A percentile compares a stretch with the other conserved stretches of the same genome.
Conservation (phyloP, 2,797 vertebrate genomes). For the Melanotaenia pygmaea region DNA sequence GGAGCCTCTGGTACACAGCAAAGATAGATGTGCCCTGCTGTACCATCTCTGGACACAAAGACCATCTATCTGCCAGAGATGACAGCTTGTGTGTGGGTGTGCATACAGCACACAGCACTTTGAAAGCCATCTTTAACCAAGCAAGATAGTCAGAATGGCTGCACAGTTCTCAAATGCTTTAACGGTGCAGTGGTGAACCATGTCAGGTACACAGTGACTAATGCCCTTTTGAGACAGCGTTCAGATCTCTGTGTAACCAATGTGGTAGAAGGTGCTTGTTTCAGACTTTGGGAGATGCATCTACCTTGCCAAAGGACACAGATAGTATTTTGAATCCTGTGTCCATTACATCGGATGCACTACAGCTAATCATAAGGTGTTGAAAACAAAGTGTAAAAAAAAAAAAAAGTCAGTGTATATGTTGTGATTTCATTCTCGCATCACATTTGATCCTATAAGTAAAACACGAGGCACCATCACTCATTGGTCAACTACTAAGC, state of each 20-base stretch:
- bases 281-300: slow-evolving; percentile 46
- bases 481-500: not conserved
- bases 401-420: slow-evolving; percentile 19
- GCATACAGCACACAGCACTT: slow-evolving; percentile 24
- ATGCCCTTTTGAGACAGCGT: slow-evolving; percentile 15
- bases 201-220: slow-evolving; percentile 35
- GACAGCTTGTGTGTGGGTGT: slow-evolving; percentile 54
- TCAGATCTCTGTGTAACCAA: slow-evolving; percentile 33
- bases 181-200: slow-evolving; percentile 17
- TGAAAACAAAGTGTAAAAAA: no score
- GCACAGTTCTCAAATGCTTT: slow-evolving; percentile 11
- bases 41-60: slow-evolving; percentile 74
- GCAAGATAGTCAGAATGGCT: slow-evolving; percentile 20
- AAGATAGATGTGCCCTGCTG: slow-evolving; percentile 72
- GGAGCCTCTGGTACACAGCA: slow-evolving; percentile 48
- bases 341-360: slow-evolving; percentile 40
- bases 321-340: slow-evolving; percentile 42
- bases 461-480: slow-evolving; percentile 13
- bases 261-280: slow-evolving; percentile 37
- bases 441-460: slow-evolving; percentile 14
- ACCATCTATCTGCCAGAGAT: slow-evolving; percentile 63
- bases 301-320: slow-evolving; percentile 50
- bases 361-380: slow-evolving; percentile 41
- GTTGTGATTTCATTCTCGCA: slow-evolving; percentile 27
- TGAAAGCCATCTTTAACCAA: slow-evolving; percentile 34